phyloP scores from a whole-genome alignment of 2,797 vertebrate species.

The Oreochromis mossambicus region DNA sequence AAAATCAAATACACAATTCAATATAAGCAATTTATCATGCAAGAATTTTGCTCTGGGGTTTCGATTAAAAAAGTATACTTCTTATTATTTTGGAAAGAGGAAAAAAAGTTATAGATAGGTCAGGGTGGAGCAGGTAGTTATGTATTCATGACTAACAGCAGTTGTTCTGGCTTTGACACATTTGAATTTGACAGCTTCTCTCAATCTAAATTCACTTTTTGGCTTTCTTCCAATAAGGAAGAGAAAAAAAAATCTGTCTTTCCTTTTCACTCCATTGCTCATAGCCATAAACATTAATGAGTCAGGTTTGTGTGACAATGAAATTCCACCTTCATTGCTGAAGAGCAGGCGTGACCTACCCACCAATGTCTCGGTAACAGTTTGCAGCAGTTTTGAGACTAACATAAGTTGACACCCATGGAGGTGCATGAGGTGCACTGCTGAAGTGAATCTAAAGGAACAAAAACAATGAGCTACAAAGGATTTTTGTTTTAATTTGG shows the following conservation, averaged over 20 bases:
- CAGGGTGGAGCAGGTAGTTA: background rate
- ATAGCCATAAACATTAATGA: slow-evolving; percentile 59
- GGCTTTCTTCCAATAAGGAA: slow-evolving; percentile 18
- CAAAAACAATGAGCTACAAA: background rate
- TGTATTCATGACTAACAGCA: background rate
- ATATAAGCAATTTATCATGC: slow-evolving; percentile 22
- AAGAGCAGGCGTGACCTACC: slow-evolving; percentile 33
- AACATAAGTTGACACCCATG: slow-evolving; percentile 30
- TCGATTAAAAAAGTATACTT: background rate
- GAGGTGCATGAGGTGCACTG: background rate
- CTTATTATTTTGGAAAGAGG: slow-evolving; percentile 3
- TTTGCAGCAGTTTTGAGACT: slow-evolving; percentile 25
- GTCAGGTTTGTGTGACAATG: slow-evolving; percentile 52
- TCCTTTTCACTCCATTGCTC: slow-evolving; percentile 36
- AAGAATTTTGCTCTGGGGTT: background rate
- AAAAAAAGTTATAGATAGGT: background rate
- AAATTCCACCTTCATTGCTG: slow-evolving; percentile 49
- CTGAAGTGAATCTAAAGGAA: background rate
- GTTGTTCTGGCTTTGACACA: background rate
- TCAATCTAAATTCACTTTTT: slow-evolving; percentile 34
- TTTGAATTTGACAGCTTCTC: slow-evolving; percentile 20
- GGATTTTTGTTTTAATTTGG: background rate
- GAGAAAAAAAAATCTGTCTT: slow-evolving; percentile 1
- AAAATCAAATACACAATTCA: background rate
- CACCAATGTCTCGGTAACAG: slow-evolving; percentile 23